A percentile compares a stretch with the other conserved stretches of the same genome.
These are phyloP conservation scores for Tokudaia tokunoshimensis DNA, from an alignment of 2,797 vertebrate genomes.

Conservation along the genomic window DNA sequence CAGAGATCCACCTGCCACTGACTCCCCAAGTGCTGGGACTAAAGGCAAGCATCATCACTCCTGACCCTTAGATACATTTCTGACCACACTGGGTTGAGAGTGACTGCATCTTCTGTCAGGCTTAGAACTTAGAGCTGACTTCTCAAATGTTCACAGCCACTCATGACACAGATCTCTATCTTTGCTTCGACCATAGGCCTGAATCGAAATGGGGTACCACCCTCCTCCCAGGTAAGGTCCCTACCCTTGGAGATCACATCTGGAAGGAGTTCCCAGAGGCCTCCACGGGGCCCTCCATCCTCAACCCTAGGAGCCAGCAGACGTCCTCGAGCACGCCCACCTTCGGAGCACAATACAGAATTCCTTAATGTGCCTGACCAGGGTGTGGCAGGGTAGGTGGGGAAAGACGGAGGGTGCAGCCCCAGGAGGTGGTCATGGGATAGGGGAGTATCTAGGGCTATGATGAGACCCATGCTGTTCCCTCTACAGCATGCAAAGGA, in stretches of 20 bases:
- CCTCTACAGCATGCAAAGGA: slow-evolving; percentile 92
- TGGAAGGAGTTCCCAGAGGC: slow-evolving; percentile 84
- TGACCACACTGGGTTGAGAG: neutral
- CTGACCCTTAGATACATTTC: neutral
- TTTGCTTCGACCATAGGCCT: slow-evolving; percentile 79
- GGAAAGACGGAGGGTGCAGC: neutral
- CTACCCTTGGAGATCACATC: slow-evolving; percentile 86
- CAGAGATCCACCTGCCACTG: neutral
- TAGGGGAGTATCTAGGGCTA: neutral
- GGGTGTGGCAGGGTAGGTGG: slow-evolving; percentile 95
- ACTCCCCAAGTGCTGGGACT: neutral
- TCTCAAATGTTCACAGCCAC: neutral
- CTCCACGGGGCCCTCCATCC: slow-evolving; percentile 84
- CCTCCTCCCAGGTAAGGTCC: neutral
- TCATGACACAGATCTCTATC: neutral
- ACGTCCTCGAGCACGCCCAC: slow-evolving; percentile 77
- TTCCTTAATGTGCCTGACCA: slow-evolving; percentile 98
- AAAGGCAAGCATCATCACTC: neutral
- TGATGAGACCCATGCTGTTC: neutral
- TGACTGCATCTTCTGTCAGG: neutral
- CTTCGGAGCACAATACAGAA: slow-evolving; percentile 91
- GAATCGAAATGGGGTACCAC: slow-evolving; percentile 92
- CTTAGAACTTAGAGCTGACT: neutral
- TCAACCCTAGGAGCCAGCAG: slow-evolving; percentile 78
- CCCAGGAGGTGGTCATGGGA: neutral